A percentile compares a stretch with the other conserved stretches of the same genome.
These are phyloP conservation scores for Phrynosoma platyrhinos DNA, from an alignment of 2,113 vertebrate species.

Conservation along the genomic window DNA sequence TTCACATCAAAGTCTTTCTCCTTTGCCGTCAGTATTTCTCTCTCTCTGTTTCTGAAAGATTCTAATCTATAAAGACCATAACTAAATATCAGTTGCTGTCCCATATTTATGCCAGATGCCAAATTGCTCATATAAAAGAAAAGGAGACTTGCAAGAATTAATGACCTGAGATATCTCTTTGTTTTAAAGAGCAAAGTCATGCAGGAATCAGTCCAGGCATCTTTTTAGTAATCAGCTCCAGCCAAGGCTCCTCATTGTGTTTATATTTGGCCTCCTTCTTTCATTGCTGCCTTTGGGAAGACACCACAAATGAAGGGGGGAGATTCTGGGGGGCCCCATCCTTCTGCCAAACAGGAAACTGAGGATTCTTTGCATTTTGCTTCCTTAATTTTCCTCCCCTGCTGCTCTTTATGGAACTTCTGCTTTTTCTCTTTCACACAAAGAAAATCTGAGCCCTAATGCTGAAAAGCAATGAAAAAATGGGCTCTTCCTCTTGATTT, in stretches of 20 bases:
- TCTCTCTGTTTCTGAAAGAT: slow-evolving; percentile 23
- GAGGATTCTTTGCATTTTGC: not conserved
- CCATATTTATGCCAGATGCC: slow-evolving; percentile 2
- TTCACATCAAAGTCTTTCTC: slow-evolving; percentile 16
- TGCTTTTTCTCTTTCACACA: not conserved
- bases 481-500: too few species aligned
- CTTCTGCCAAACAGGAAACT: not conserved
- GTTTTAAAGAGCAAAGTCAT: accelerated
- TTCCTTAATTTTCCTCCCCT: not conserved
- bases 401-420: not conserved
- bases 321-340: not conserved
- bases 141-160: not conserved
- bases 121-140: slow-evolving; percentile 33
- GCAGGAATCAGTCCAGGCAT: not conserved
- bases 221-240: not conserved
- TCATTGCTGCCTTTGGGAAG: not conserved
- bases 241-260: not conserved
- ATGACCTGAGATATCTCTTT: not conserved
- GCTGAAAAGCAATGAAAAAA: not conserved
- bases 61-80: slow-evolving; percentile 29
- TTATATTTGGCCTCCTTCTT: not conserved
- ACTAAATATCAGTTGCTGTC: not conserved
- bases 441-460: not conserved
- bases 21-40: slow-evolving; percentile 4
- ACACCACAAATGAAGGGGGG: not conserved